Evolutionary conservation across 2,888 invertebrate species (phyloP).

Genomic region (Andrena hattorfiana): DNA sequence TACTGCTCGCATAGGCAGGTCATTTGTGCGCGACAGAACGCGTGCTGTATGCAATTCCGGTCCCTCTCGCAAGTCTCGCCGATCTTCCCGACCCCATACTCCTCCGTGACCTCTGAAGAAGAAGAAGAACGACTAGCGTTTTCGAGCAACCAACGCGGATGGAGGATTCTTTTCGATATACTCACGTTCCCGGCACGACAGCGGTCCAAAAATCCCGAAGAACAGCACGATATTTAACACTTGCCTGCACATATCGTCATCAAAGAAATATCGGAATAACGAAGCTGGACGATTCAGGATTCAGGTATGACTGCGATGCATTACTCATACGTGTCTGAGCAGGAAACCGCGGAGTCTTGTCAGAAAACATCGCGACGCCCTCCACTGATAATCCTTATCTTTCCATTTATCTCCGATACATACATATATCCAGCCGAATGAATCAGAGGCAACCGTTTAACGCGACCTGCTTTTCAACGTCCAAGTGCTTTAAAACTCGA

Average conservation of each 20-base stretch:
- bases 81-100: conserved; percentile 43
- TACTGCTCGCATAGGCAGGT: conserved; percentile 73
- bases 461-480: neutral
- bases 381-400: conserved; percentile 68
- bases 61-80: conserved; percentile 73
- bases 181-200: conserved; percentile 39
- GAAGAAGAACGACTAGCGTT: neutral
- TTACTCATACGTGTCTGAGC: conserved; percentile 2
- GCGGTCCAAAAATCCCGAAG: conserved; percentile 2
- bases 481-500: neutral
- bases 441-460: conserved; percentile 40
- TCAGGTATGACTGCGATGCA: neutral
- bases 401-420: conserved; percentile 48
- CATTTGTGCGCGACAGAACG: conserved; percentile 72
- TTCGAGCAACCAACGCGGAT: no score
- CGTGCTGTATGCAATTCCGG: conserved; percentile 71
- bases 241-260: conserved; percentile 31
- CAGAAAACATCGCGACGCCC: conserved; percentile 32
- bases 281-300: no score
- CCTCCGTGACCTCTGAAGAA: neutral
- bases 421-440: conserved; percentile 39
- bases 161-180: neutral
- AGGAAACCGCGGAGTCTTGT: conserved; percentile 14
- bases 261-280: neutral
- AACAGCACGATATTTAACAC: conserved; percentile 21